phyloP scores from a whole-genome alignment of 1,140 invertebrate genomes.

The Pectinophora gossypiella region DNA sequence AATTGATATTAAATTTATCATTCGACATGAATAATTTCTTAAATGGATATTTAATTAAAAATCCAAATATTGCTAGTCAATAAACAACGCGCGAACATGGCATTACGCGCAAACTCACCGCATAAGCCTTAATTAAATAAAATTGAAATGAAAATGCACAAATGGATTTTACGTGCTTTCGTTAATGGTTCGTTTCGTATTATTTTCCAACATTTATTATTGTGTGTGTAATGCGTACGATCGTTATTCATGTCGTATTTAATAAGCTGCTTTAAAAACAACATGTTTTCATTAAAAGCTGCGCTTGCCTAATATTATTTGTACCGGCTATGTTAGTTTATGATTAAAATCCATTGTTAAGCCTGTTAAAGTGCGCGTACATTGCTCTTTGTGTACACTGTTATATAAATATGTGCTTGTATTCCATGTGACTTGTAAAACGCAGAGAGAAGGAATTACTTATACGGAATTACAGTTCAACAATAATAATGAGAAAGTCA shows the following conservation, averaged over 20 bases:
- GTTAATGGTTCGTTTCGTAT: constrained; percentile 67
- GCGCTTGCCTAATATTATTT: constrained; percentile 36
- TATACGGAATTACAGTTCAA: no score
- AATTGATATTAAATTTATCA: no score
- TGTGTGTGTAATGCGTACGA: constrained; percentile 59
- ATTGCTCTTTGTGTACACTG: not conserved
- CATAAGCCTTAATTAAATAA: constrained; percentile 74
- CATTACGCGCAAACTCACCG: constrained; percentile 20
- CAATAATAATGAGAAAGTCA: no score
- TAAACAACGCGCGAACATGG: not conserved
- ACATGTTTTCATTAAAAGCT: constrained; percentile 55
- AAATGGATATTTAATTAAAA: not conserved
- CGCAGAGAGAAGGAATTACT: no score
- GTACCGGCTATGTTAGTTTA: constrained; percentile 28
- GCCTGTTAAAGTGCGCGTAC: not conserved
- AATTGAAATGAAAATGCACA: constrained; percentile 71
- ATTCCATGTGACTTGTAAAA: no score
- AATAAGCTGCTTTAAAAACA: constrained; percentile 60
- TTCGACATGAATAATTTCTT: no score
- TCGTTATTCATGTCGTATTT: constrained; percentile 62
- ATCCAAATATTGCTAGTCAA: not conserved
- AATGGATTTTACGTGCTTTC: constrained; percentile 73
- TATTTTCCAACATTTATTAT: constrained; percentile 72
- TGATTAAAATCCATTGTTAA: constrained; percentile 18
- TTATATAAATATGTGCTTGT: no score